Conservation (phyloP, 2,888 invertebrate species). For the Linhomoeus sp. region DNA sequence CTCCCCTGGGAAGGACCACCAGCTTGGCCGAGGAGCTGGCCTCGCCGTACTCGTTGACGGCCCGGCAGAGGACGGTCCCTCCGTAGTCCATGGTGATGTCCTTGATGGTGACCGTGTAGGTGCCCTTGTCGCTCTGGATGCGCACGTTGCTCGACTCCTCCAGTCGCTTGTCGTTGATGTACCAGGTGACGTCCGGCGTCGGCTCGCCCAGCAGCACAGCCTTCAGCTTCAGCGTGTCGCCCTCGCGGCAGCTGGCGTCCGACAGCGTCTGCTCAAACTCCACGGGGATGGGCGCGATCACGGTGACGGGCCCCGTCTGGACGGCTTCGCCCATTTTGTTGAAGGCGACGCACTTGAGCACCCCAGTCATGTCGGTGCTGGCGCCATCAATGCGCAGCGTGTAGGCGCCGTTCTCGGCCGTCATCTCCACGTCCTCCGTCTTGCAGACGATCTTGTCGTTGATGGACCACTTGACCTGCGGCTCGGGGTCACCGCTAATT, state of each 20-base stretch:
- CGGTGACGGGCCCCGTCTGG: slow-evolving; percentile 28
- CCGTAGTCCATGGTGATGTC: slow-evolving; percentile 24
- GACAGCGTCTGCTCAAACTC: slow-evolving; percentile 26
- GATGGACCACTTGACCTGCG: slow-evolving; percentile 52
- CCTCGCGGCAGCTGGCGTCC: slow-evolving; percentile 27
- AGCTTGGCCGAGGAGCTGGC: slow-evolving; percentile 54
- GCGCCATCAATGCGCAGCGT: slow-evolving; percentile 30
- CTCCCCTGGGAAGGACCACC: slow-evolving; percentile 42
- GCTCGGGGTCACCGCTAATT: slow-evolving; percentile 69
- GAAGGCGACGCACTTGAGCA: slow-evolving; percentile 31
- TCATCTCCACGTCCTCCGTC: slow-evolving; percentile 24
- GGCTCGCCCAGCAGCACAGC: slow-evolving; percentile 28
- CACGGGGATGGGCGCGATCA: slow-evolving; percentile 24
- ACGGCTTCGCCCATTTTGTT: slow-evolving; percentile 31
- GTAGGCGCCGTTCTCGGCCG: slow-evolving; percentile 26
- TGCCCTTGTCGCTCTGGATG: slow-evolving; percentile 18
- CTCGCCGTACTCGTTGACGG: slow-evolving; percentile 36
- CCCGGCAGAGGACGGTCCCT: slow-evolving; percentile 35
- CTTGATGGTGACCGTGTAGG: slow-evolving; percentile 27
- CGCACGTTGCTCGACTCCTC: slow-evolving; percentile 24
- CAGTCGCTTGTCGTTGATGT: slow-evolving; percentile 24
- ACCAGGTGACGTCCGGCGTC: slow-evolving; percentile 15
- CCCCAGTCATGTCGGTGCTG: slow-evolving; percentile 30
- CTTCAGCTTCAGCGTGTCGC: slow-evolving; percentile 27
- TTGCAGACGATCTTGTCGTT: slow-evolving; percentile 18